A percentile compares a stretch with the other conserved stretches of the same genome.
These are phyloP conservation scores for Oxygymnocypris stewartii DNA, from an alignment of 2,113 vertebrate genomes.

Conservation along the genomic window DNA sequence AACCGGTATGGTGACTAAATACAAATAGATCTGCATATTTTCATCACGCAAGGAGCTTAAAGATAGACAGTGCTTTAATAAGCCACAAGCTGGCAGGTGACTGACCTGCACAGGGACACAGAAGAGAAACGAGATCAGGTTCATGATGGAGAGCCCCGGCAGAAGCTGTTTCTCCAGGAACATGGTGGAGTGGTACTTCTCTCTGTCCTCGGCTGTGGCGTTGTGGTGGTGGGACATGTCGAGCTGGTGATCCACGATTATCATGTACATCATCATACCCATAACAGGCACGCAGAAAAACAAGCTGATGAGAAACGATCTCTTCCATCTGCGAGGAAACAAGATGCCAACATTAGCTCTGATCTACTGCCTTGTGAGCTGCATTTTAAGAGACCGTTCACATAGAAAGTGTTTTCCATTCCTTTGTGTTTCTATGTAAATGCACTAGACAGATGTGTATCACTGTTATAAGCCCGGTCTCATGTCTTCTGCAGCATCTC, in stretches of 20 bases:
- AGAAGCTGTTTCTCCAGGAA: conserved; percentile 89
- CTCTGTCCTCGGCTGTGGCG: conserved; percentile 76
- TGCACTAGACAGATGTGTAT: no score
- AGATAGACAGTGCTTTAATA: no score
- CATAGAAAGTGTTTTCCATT: no score
- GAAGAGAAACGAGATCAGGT: conserved; percentile 90
- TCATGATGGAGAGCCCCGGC: conserved; percentile 95
- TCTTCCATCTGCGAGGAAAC: conserved; percentile 82
- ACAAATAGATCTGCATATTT: neutral
- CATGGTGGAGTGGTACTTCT: conserved; percentile 83
- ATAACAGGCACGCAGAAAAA: conserved; percentile 96
- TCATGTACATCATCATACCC: conserved; percentile 98
- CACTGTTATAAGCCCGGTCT: no score
- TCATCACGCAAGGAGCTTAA: no score
- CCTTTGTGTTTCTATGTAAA: no score
- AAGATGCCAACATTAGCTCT: neutral
- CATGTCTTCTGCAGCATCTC: no score
- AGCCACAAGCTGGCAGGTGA: neutral
- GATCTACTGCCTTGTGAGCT: no score
- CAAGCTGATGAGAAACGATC: conserved; percentile 91
- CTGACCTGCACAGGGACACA: conserved; percentile 94
- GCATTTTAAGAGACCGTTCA: no score
- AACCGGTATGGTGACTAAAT: neutral
- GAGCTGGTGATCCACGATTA: conserved; percentile 86
- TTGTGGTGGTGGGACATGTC: conserved; percentile 76